These are phyloP conservation scores for Oplegnathus fasciatus DNA, from an alignment of 2,113 vertebrate species.

Conservation along the genomic window DNA sequence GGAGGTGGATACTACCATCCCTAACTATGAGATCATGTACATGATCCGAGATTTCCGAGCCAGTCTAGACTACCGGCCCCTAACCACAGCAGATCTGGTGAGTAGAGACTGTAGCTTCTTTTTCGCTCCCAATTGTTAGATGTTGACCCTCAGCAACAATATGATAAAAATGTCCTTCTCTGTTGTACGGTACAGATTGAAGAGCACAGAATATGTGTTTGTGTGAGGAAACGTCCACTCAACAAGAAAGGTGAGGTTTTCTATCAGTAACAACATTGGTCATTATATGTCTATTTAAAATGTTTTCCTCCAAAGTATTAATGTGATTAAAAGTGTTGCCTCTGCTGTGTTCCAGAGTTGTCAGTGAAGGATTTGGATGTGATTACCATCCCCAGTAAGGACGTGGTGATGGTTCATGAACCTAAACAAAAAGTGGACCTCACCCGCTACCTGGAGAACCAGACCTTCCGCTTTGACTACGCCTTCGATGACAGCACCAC, in stretches of 20 bases:
- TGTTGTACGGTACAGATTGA: conserved; percentile 89
- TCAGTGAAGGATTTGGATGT: conserved; percentile 96
- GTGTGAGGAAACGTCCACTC: conserved; percentile 96
- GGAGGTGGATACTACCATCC: conserved; percentile 97
- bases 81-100: conserved; percentile 95
- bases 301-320: neutral
- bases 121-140: neutral
- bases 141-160: neutral
- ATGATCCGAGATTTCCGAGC: conserved; percentile 98
- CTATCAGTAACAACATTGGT: neutral
- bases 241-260: conserved; percentile 94
- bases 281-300: neutral
- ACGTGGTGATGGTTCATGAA: conserved; percentile 99
- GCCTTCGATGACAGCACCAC: conserved; percentile 95
- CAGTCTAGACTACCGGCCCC: conserved; percentile 95
- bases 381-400: conserved; percentile 98
- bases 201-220: conserved; percentile 99
- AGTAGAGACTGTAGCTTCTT: conserved; percentile 65
- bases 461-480: conserved; percentile 99
- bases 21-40: conserved; percentile 99
- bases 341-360: conserved; percentile 83
- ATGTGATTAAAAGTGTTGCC: neutral
- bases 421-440: conserved; percentile 99
- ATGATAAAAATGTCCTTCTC: conserved; percentile 11
- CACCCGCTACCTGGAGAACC: conserved; percentile 97